Evolutionary conservation across 2,113 vertebrate genomes (phyloP), one percentile per base, ranked within the genome.

Genomic region (Eurypyga helias): DNA sequence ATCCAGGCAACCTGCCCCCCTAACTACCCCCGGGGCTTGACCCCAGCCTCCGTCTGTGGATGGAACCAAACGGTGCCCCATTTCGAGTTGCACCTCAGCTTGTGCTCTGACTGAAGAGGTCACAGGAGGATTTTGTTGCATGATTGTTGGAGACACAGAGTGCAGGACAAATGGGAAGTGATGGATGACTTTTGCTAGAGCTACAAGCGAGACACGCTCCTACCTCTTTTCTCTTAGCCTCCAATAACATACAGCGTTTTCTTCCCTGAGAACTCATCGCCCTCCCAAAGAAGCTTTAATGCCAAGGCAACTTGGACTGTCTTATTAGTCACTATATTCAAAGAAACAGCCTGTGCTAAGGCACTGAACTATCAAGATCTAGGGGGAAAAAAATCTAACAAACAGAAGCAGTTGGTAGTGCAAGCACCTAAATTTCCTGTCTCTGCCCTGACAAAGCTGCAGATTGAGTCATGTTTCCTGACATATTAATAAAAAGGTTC

Each of bases 381-480:
- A 29, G 57, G n/a, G 17, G 25, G 28, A 60, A 46, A 89, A 89
- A 41, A 57, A 41, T 6, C 45, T 65, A 65, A 66, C 48, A 49
- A 92, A 65, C 20, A 65, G 90, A 45, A 58, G 80, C 84, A 85
- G 80, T 26, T 97, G 89, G 65, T 72, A 96, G 61, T 51, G 31
- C 67, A 93, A 89, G 62, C 48, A 75, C 88, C 76, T 94, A 81
- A 57, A 96, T 96, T 95, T 95, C 96, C 95, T 94, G 89, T 29
- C 66, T 83, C 12, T 82, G 76, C 41, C 95, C 81, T 73, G 60
- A 88, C 72, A 92, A 95, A 96, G 83, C 36, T 78, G 89, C 57
- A 69, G 80, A 91, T 83, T 94, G 95, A 95, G 70, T 96, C 91
- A 71, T 71, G 72, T 67, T 97, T 94, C 95, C 96, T 87, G 90